These are phyloP conservation scores for Typhlomys cinereus DNA, from an alignment of 2,113 vertebrate genomes.

Conservation along the genomic window DNA sequence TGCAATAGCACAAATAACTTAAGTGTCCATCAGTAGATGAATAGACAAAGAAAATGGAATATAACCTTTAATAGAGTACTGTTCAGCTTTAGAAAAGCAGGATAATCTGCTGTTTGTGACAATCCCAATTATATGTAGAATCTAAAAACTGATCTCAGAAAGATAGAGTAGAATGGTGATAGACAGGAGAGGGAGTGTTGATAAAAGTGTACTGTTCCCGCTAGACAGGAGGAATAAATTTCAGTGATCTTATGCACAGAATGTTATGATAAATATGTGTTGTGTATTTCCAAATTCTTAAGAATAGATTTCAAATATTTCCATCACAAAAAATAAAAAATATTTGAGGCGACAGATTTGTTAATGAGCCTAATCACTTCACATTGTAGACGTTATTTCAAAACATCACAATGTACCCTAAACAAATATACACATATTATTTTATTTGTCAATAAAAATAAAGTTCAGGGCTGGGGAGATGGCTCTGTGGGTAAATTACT, in stretches of 20 bases:
- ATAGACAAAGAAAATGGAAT: neutral
- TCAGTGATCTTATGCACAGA: neutral
- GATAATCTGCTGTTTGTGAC: neutral
- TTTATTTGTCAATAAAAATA: too few relatives aligned
- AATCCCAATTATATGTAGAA: neutral
- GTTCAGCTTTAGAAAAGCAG: neutral
- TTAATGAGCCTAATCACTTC: neutral
- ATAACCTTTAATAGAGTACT: neutral
- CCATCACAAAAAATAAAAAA: neutral
- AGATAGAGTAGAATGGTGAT: neutral
- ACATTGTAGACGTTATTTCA: neutral
- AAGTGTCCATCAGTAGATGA: neutral
- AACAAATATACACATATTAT: too few relatives aligned
- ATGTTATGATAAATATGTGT: neutral
- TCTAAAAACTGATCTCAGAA: neutral
- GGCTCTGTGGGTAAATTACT: too few relatives aligned
- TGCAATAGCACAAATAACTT: neutral
- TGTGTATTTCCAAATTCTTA: neutral
- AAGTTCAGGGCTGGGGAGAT: too few relatives aligned
- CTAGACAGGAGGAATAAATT: neutral
- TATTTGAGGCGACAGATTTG: neutral
- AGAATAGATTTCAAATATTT: neutral
- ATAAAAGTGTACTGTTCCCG: neutral
- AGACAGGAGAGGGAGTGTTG: neutral
- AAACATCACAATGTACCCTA: neutral